Conservation (phyloP, 2,797 vertebrate species). For the Emys orbicularis region DNA sequence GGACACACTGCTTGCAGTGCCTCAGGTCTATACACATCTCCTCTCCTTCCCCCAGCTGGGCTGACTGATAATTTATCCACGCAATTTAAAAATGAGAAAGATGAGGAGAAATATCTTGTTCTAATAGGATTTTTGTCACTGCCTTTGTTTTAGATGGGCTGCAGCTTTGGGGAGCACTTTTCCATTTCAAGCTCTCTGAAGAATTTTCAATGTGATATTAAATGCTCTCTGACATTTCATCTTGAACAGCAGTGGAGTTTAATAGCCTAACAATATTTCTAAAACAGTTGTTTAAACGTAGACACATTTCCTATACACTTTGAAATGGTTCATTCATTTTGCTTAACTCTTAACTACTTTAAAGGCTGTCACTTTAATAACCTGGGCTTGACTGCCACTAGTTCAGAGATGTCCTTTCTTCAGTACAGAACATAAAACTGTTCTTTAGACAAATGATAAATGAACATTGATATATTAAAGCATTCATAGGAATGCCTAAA, state of each 20-base stretch:
- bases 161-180: conserved; percentile 2
- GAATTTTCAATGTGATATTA: conserved; percentile 28
- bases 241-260: conserved; percentile 17
- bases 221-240: background rate
- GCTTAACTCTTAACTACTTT: background rate
- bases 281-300: background rate
- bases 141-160: background rate
- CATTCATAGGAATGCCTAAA: background rate
- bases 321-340: background rate
- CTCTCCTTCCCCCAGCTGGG: conserved; percentile 22
- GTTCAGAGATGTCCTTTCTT: background rate
- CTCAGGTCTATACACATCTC: conserved; percentile 57
- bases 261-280: conserved; percentile 18
- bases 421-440: background rate
- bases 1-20: conserved; percentile 66
- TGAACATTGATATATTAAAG: background rate
- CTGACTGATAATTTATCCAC: conserved; percentile 66
- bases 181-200: conserved; percentile 26
- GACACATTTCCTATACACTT: background rate
- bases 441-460: background rate
- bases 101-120: conserved; percentile 43
- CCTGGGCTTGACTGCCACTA: background rate
- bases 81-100: conserved; percentile 61
- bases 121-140: conserved; percentile 35
- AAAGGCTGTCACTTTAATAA: conserved; percentile 3